Evolutionary conservation across 2,888 invertebrate species (phyloP).

Genomic region (Eupsilia transversa): DNA sequence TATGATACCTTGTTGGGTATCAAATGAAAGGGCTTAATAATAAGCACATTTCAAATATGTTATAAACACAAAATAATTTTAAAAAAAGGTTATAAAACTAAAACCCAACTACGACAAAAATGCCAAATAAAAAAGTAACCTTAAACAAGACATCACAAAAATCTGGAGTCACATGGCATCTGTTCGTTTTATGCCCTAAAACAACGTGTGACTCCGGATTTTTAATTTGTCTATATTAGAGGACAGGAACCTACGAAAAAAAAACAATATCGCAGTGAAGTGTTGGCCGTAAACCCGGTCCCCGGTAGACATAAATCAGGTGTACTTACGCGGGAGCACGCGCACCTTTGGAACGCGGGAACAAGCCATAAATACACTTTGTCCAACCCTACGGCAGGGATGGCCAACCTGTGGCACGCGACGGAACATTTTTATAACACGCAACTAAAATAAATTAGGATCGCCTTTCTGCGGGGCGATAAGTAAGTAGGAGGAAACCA

Average conservation of each 20-base stretch:
- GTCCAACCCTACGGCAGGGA: slow-evolving; percentile 44
- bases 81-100: no score
- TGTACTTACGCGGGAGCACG: slow-evolving; percentile 49
- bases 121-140: no score
- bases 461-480: background rate
- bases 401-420: slow-evolving; percentile 14
- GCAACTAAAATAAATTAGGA: background rate
- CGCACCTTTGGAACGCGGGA: slow-evolving; percentile 37
- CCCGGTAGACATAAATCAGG: slow-evolving; percentile 55
- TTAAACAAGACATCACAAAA: no score
- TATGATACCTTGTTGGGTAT: no score
- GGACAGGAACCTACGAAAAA: background rate
- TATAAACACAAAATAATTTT: no score
- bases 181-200: no score
- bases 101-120: no score
- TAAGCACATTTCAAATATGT: no score
- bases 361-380: slow-evolving; percentile 54
- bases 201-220: no score
- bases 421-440: background rate
- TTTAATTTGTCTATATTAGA: no score
- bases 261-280: slow-evolving; percentile 33
- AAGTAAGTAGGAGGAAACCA: background rate
- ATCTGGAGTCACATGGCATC: no score
- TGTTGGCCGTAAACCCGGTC: slow-evolving; percentile 16
- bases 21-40: no score